A percentile compares a stretch with the other conserved stretches of the same genome.
These are phyloP conservation scores for Sphyrna mokarran DNA, from an alignment of 2,113 vertebrate species.

Conservation along the genomic window DNA sequence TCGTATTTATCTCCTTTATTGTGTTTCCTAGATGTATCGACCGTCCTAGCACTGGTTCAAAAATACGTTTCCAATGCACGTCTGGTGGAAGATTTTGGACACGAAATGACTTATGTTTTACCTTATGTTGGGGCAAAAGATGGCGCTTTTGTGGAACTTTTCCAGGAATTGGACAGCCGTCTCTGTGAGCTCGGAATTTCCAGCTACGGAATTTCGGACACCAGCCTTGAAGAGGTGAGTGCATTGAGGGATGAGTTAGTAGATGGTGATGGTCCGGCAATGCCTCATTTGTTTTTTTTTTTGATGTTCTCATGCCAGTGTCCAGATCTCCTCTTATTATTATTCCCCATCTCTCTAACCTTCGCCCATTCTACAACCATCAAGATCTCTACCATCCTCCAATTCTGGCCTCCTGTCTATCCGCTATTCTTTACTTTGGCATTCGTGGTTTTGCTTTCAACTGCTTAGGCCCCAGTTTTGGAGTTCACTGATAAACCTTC, in stretches of 20 bases:
- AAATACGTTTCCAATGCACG: slow-evolving; percentile 54
- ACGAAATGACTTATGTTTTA: slow-evolving; percentile 64
- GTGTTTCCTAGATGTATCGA: slow-evolving; percentile 51
- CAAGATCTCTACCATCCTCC: background rate
- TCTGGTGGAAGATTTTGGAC: slow-evolving; percentile 67
- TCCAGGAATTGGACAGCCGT: slow-evolving; percentile 62
- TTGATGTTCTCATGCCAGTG: background rate
- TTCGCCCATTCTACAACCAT: background rate
- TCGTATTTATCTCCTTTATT: background rate
- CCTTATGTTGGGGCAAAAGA: slow-evolving; percentile 67
- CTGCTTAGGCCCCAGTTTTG: background rate
- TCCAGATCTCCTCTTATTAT: no score
- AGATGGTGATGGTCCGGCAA: background rate
- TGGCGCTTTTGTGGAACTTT: slow-evolving; percentile 59
- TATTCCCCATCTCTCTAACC: background rate
- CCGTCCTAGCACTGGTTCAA: slow-evolving; percentile 58
- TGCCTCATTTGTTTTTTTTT: background rate
- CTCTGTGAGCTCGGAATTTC: slow-evolving; percentile 62
- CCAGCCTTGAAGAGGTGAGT: slow-evolving; percentile 77
- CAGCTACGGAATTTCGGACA: slow-evolving; percentile 76
- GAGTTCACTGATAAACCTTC: background rate
- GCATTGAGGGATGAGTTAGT: background rate
- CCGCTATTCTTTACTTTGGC: background rate
- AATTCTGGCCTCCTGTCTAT: background rate
- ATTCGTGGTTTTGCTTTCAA: background rate